Evolutionary conservation across 2,888 invertebrate genomes (phyloP), one percentile per base, ranked within the genome.

Genomic region (Spodoptera littoralis): DNA sequence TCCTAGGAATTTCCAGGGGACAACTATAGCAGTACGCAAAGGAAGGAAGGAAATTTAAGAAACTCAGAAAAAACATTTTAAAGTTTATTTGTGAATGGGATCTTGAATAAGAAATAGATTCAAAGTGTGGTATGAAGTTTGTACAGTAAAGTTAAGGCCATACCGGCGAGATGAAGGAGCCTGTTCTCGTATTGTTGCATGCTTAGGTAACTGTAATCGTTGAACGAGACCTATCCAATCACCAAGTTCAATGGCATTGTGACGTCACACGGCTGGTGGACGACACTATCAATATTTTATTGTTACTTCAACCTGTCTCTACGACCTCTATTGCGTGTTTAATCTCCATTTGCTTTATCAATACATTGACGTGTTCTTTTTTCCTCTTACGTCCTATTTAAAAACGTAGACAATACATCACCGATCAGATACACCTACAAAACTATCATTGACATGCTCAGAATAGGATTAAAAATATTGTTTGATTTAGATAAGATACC

Each of bases 401-500:
- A 11, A 56, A 59, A 53, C 65, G 60, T 64, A 61, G 45, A 46
- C 52, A 65, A 73, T 79, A 65, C 60, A 70, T 79, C 73, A 70
- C 44, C 52, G 73, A 66, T 76, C 44, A 52, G 73, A 65, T 76
- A 70, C 49, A 70, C 49, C 49, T 62, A 54, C 24, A 49, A 9
- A 60, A 44, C 52, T 58, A 52, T 75, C 69, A 70, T 73, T 74
- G 74, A 65, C 77, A 68, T 69, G 60, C 54, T 62, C 60, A 60
- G 62, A 75, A 66, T 43, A 63, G 55, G 67, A 70, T 73, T 64
- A 54, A 52, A 73, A 63, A 62, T 58, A 68, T 65, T 58, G 64
- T 56, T 50, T 51, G 65, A 64, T 70, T 61, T 60, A 56, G 75
- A 68, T 71, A 57, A 77, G 78, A 77, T 70, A 68, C 11, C 52